These are phyloP conservation scores for Oryzias javanicus DNA, from an alignment of 2,113 vertebrate genomes.

Conservation along the genomic window DNA sequence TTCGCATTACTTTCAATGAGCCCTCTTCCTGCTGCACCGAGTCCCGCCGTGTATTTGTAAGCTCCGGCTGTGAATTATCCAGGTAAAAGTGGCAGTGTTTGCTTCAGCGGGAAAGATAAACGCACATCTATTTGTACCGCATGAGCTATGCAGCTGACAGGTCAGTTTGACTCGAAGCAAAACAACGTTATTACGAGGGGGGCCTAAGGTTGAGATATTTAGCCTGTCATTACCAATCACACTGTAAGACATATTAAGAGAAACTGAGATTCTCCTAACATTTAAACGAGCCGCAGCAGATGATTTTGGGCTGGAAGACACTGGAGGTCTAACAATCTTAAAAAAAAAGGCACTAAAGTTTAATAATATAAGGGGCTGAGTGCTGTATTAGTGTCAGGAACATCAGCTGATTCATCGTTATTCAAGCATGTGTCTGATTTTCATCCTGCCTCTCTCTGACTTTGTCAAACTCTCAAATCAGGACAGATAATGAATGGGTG, in stretches of 20 bases:
- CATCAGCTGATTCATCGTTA: conserved; percentile 4
- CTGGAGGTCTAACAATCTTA: conserved; percentile 46
- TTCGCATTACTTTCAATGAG: conserved; percentile 63
- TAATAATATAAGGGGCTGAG: background rate
- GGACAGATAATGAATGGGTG: conserved; percentile 57
- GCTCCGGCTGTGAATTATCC: conserved; percentile 35
- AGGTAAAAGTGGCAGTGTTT: conserved; percentile 31
- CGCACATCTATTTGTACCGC: conserved; percentile 32
- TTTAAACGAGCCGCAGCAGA: conserved; percentile 71
- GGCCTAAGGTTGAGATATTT: conserved; percentile 65
- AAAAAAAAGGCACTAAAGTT: conserved; percentile 36
- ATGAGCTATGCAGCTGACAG: conserved; percentile 37
- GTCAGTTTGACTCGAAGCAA: conserved; percentile 28
- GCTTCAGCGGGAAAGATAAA: conserved; percentile 26
- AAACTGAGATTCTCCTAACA: conserved; percentile 55
- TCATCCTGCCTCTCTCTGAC: conserved; percentile 52
- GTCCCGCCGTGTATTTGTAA: conserved; percentile 42
- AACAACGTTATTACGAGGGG: conserved; percentile 32
- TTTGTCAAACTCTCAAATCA: conserved; percentile 55
- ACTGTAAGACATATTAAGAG: conserved; percentile 46
- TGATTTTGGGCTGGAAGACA: conserved; percentile 59
- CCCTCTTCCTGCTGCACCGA: conserved; percentile 39
- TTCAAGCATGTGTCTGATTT: conserved; percentile 34
- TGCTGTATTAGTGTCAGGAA: background rate
- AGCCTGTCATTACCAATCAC: conserved; percentile 67